phyloP scores from a whole-genome alignment of 2,888 invertebrate species.

The Eristalinus aeneus region DNA sequence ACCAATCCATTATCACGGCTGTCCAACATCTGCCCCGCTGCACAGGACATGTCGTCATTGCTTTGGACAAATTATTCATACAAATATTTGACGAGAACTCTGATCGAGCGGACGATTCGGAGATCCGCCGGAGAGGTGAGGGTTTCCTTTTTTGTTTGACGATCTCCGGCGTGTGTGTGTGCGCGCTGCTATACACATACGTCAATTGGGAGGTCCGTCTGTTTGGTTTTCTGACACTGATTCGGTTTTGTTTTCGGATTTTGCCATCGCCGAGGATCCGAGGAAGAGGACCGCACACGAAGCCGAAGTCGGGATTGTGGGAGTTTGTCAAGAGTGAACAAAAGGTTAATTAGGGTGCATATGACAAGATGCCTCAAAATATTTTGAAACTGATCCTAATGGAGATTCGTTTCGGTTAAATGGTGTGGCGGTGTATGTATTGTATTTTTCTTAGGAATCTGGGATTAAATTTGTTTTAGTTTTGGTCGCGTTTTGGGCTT shows the following conservation, averaged over 20 bases:
- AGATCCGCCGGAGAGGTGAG: not conserved
- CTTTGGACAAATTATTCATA: slow-evolving; percentile 59
- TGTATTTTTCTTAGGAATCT: not conserved
- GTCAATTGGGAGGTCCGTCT: not conserved
- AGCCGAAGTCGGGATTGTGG: not conserved
- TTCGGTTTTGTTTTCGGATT: slow-evolving; percentile 5
- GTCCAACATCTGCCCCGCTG: slow-evolving; percentile 21
- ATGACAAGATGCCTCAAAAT: slow-evolving; percentile 54
- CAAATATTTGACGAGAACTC: slow-evolving; percentile 63
- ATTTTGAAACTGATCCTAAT: slow-evolving; percentile 24
- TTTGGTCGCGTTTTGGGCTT: no score
- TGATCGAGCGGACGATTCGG: not conserved
- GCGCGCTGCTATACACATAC: not conserved
- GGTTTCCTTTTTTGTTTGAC: slow-evolving; percentile 8
- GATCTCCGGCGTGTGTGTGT: slow-evolving; percentile 19
- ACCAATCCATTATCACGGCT: slow-evolving; percentile 43
- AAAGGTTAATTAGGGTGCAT: slow-evolving; percentile 50
- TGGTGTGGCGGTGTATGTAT: no score
- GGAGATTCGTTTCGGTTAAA: not conserved
- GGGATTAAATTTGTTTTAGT: not conserved
- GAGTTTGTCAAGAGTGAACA: slow-evolving; percentile 18
- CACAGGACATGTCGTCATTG: slow-evolving; percentile 22
- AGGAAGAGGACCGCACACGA: slow-evolving; percentile 53
- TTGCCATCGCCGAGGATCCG: not conserved
- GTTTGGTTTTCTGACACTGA: slow-evolving; percentile 20